Conservation (phyloP, 2,797 vertebrate species). For the Sebastes cheni region DNA sequence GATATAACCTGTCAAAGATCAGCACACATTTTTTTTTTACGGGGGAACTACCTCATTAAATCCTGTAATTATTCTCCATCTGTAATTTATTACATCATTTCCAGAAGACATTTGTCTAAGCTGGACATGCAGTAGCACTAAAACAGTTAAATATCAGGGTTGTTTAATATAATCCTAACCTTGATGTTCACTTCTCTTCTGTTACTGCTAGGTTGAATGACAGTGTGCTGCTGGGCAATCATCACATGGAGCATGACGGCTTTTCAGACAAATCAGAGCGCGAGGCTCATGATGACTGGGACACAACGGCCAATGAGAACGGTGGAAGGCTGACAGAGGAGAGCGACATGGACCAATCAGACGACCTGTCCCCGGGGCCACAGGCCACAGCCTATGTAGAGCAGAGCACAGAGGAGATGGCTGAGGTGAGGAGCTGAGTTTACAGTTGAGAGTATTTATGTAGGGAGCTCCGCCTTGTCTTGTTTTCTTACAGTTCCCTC, state of each 20-base stretch:
- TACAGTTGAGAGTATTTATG: background rate
- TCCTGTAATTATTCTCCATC: background rate
- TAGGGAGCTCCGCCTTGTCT: background rate
- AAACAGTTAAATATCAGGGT: background rate
- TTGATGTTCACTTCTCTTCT: slow-evolving; percentile 24
- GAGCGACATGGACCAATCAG: slow-evolving; percentile 91
- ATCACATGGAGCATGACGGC: slow-evolving; percentile 90
- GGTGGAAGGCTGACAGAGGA: slow-evolving; percentile 88
- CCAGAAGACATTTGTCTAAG: background rate
- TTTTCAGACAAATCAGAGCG: slow-evolving; percentile 94
- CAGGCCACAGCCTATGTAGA: slow-evolving; percentile 91
- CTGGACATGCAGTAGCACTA: background rate
- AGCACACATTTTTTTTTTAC: background rate
- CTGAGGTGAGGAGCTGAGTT: slow-evolving; percentile 83
- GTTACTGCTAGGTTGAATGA: slow-evolving; percentile 85
- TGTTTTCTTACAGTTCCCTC: background rate
- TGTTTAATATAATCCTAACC: background rate
- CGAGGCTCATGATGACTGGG: slow-evolving; percentile 90
- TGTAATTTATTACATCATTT: background rate
- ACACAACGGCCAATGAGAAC: slow-evolving; percentile 85
- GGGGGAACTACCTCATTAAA: background rate
- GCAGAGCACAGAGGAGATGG: slow-evolving; percentile 92
- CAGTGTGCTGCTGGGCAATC: slow-evolving; percentile 82
- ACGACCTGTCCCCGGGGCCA: slow-evolving; percentile 80
- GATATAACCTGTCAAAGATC: background rate